Evolutionary conservation across 1,140 invertebrate genomes (phyloP), one percentile per base, ranked within the genome.

Genomic region (Meloidogyne floridensis): DNA sequence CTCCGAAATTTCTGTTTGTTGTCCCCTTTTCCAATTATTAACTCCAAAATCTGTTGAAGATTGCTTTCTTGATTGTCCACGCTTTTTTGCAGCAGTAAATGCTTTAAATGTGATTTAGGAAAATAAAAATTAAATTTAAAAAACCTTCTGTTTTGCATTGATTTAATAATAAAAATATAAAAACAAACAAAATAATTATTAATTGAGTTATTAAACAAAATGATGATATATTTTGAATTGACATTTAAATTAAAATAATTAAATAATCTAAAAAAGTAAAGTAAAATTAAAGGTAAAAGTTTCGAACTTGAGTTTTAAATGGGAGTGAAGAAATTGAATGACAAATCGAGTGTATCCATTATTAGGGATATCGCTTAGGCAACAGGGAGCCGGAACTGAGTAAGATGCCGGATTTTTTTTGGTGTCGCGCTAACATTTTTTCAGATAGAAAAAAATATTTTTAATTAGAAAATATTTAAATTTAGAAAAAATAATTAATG

Each of bases 41-140:
- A 79, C 51, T 72, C 51, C 56, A 43, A 71, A 72, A 54, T 79
- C 53, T 4, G 65, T 54, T 20, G 77, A 47, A 15, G 77, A 43
- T 18, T 79, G 77, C 11, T 79, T 69, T 18, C 59, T 42, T 51
- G 69, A 72, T 72, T 79, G 77, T 15, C 77, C 20, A 43, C 53
- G 47, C 15, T 79, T 79, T 72, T 71, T 79, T 7, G 59, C 18
- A 18, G 59, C 77, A 18, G 65, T 43, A 71, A 79, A 69, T 42
- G 65, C 56, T 65, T 65, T 65, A 65, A 65, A 59, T 15, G 5
- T 3, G 0, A 15, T 15, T 59, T 59, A 59, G 20, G 20, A 32
- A 32, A 32, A 32, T 32, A 65, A n/a, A n/a, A n/a, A 65, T 65
- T 65, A 6, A 65, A 65, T n/a, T n/a, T n/a, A n/a, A n/a, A 65